A percentile compares a stretch with the other conserved stretches of the same genome.
phyloP scores from a whole-genome alignment of 2,797 vertebrate species.

The Peromyscus aztecus region DNA sequence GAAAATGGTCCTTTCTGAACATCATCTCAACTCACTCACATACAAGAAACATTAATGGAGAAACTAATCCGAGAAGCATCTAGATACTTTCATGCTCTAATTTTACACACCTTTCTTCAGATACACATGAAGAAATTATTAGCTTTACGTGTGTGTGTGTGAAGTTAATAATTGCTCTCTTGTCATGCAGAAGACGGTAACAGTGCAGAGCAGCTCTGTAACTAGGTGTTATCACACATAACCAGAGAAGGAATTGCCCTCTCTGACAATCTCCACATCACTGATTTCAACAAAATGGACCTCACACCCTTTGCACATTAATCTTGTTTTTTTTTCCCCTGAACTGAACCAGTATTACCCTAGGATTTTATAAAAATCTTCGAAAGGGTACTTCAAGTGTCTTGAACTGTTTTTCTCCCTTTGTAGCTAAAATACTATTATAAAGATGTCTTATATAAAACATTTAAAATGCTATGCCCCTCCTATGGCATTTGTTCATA shows the following conservation, averaged over 20 bases:
- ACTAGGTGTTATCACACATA: neutral
- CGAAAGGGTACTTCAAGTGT: neutral
- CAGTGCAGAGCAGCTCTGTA: neutral
- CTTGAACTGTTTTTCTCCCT: neutral
- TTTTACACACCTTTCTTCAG: neutral
- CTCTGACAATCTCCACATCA: neutral
- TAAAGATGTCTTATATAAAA: slow-evolving; percentile 5
- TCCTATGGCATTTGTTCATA: neutral
- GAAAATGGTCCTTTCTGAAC: neutral
- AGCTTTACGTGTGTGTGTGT: neutral
- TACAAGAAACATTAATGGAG: neutral
- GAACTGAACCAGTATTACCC: neutral
- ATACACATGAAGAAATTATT: neutral
- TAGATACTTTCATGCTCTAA: neutral
- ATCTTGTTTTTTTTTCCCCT: neutral
- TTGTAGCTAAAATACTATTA: neutral
- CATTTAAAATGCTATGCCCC: neutral
- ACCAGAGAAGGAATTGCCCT: neutral
- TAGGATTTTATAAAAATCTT: slow-evolving; percentile 12
- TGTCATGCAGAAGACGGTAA: neutral
- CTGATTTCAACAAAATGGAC: neutral
- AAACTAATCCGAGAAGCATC: neutral
- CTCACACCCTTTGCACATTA: neutral
- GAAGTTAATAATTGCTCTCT: neutral
- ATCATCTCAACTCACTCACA: neutral